These are phyloP conservation scores for Copidosoma floridanum DNA, from an alignment of 1,140 invertebrate genomes.

Conservation along the genomic window DNA sequence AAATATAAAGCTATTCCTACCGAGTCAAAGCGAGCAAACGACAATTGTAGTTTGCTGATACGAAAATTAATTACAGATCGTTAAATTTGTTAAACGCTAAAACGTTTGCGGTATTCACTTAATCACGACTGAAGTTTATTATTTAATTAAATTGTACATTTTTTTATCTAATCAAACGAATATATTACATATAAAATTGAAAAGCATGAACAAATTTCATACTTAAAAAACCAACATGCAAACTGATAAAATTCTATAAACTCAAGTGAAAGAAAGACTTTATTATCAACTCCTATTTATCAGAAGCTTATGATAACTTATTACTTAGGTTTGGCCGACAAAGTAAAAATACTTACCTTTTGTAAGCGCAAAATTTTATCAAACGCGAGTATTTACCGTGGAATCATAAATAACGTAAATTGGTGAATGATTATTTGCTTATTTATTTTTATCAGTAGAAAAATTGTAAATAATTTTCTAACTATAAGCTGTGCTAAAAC, in stretches of 20 bases:
- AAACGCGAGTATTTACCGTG: too few species aligned
- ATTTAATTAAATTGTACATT: constrained; percentile 12
- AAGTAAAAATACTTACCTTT: constrained; percentile 3
- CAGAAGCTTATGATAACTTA: constrained; percentile 3
- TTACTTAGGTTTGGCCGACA: too few species aligned
- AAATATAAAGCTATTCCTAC: constrained; percentile 57
- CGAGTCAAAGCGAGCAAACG: constrained; percentile 46
- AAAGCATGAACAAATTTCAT: too few species aligned
- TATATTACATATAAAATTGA: too few species aligned
- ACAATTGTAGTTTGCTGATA: constrained; percentile 56
- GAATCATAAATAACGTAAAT: constrained; percentile 1
- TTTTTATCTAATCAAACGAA: too few species aligned
- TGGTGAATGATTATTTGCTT: neutral
- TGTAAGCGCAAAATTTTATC: constrained; percentile 2
- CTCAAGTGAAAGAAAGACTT: constrained; percentile 14
- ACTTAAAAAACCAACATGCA: too few species aligned
- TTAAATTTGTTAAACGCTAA: constrained; percentile 8
- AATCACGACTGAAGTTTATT: constrained; percentile 23
- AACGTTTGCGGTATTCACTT: neutral
- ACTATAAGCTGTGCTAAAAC: constrained; percentile 12
- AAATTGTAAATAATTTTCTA: constrained; percentile 22
- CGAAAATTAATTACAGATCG: neutral
- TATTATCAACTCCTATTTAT: constrained; percentile 1
- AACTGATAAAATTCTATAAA: constrained; percentile 4
- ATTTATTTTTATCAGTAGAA: constrained; percentile 7